Base-by-base conservation (phyloP, 2,888 invertebrate genomes). In the Ariolimax columbianus region DNA sequence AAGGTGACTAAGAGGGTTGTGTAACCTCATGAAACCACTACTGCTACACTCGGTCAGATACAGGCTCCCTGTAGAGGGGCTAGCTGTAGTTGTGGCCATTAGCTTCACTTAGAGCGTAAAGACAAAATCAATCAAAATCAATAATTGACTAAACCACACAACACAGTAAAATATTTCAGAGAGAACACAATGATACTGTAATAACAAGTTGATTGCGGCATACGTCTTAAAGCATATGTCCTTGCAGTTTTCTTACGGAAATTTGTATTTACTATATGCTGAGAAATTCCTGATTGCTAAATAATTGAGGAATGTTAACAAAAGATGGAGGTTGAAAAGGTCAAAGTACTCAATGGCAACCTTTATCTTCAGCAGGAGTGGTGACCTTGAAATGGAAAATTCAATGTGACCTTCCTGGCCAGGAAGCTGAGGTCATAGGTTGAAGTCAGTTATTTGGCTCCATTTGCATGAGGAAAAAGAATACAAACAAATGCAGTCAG, bases 391-490 rank as follows among this genome's bases (percentile, higher is more conserved):
- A 33, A 82, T 30, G 40, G 59, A 59, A 55, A 82, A 43, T 72
- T 72, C 55, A 51, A 33, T 59, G 82, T 75, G 75, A 75, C 73
- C 75, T 51, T 43, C 51, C 47, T 51, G 30, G 75, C 33, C 51
- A 17, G 51, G 73, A 26, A 73, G 19, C 26, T 43, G 82, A 63
- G 59, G 59, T 82, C 63, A 82, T 7, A 59, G 82, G 73, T 75
- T 40, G 82, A 59, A 51, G 59, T 55, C 82, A 75, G 55, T 17
- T 51, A 36, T 36, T 51, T 81, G 51, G 70, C 36, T 36, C 70
- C 72, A 72, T 19, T 72, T 81, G 75, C 75, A 75, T 75, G 82
- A 82, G 59, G 75, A 63, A 73, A 59, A 75, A 73, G 59, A 38
- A 36, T n/a, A 55, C 55, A 75, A 82, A 40, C 73, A 73, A 82